A percentile compares a stretch with the other conserved stretches of the same genome.
Evolutionary conservation across 30 jellyfish, hydroid and myxozoan species (phyloP).

Genomic region (Aurelia aurita complex sp. Pacific): DNA sequence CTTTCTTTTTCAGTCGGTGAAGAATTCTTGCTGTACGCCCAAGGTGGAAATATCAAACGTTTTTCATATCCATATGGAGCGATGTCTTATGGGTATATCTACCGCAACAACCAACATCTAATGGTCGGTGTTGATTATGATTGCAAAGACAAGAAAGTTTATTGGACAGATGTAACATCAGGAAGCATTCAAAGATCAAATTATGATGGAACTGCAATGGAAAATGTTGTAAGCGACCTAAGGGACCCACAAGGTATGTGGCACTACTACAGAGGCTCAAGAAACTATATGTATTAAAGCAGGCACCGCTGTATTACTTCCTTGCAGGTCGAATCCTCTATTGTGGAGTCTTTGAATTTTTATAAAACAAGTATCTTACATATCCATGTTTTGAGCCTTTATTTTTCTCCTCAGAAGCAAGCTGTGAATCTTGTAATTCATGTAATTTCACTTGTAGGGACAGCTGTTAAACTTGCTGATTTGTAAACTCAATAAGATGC

Average conservation of each 20-base stretch:
- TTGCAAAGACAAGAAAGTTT: constrained; percentile 57
- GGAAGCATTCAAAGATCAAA: constrained; percentile 61
- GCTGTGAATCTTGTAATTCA: no score
- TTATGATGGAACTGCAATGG: constrained; percentile 62
- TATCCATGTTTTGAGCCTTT: no score
- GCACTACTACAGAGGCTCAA: not conserved
- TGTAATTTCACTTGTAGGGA: no score
- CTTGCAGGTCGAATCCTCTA: no score
- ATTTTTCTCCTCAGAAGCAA: no score
- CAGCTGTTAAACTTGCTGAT: no score
- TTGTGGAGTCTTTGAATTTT: no score
- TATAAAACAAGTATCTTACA: no score
- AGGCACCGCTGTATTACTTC: no score
- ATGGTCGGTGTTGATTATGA: constrained; percentile 85
- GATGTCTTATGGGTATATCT: constrained; percentile 59
- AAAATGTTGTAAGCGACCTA: constrained; percentile 40
- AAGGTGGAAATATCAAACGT: constrained; percentile 79
- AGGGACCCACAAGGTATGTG: constrained; percentile 75
- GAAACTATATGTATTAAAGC: no score
- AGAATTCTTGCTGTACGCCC: constrained; percentile 72
- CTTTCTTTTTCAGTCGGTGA: constrained; percentile 60
- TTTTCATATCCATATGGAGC: constrained; percentile 71
- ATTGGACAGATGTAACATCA: constrained; percentile 71
- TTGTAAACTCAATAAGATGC: no score
- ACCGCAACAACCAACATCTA: constrained; percentile 22